phyloP scores from a whole-genome alignment of 2,113 vertebrate species.

The Oxygymnocypris stewartii region DNA sequence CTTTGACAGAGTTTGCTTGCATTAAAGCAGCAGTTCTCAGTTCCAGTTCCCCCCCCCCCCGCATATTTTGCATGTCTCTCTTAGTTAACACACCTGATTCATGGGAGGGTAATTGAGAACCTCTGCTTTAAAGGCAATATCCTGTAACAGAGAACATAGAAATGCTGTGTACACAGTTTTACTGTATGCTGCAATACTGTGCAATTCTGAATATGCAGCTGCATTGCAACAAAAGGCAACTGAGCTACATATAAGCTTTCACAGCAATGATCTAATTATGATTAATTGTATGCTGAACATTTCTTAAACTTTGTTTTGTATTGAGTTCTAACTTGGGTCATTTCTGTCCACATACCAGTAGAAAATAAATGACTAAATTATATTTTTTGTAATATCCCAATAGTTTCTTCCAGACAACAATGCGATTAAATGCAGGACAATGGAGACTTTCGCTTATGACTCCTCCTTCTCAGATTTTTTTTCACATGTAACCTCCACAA shows the following conservation, averaged over 20 bases:
- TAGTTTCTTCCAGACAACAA: background rate
- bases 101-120: too few species aligned
- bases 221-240: background rate
- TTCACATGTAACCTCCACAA: background rate
- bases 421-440: background rate
- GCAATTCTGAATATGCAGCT: background rate
- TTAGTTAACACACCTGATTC: too few species aligned
- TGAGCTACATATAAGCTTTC: constrained; percentile 2
- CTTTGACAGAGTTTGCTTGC: constrained; percentile 11
- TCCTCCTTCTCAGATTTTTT: background rate
- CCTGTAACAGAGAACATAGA: background rate
- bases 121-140: background rate
- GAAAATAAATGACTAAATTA: background rate
- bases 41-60: too few species aligned
- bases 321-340: background rate
- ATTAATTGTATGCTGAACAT: background rate
- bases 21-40: background rate
- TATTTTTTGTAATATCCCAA: background rate
- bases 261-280: background rate
- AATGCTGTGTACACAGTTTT: background rate
- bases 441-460: background rate
- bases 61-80: too few species aligned
- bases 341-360: background rate
- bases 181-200: constrained; percentile 31
- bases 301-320: background rate